These are phyloP conservation scores for Tympanoctomys barrerae DNA, from an alignment of 2,797 vertebrate species.

Conservation along the genomic window DNA sequence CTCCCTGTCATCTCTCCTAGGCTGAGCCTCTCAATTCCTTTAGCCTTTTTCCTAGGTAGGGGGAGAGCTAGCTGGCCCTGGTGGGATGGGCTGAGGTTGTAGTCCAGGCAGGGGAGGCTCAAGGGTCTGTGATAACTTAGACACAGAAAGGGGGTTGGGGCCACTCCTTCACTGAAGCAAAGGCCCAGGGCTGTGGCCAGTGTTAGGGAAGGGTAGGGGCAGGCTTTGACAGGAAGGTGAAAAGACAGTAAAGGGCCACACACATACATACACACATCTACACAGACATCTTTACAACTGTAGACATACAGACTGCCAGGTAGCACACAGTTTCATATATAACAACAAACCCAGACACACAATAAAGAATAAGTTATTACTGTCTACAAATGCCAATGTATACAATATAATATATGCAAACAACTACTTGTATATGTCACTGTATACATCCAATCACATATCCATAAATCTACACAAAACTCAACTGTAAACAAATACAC, in stretches of 20 bases:
- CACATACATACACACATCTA: not conserved
- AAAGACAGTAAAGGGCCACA: not conserved
- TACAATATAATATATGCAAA: not conserved
- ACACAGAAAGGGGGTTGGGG: not conserved
- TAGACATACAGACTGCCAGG: not conserved
- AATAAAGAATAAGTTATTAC: conserved; percentile 1
- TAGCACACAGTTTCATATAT: not conserved
- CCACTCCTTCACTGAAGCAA: not conserved
- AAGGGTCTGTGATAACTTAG: not conserved
- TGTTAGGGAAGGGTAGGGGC: not conserved
- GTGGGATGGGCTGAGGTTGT: not conserved
- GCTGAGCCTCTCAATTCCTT: not conserved
- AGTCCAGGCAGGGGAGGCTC: not conserved
- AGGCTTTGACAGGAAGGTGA: not conserved
- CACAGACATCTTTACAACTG: not conserved
- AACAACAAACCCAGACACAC: not conserved
- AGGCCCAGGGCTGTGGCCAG: not conserved
- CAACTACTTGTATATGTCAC: not conserved
- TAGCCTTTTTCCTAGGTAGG: not conserved
- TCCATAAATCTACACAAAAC: not conserved
- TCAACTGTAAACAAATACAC: not conserved
- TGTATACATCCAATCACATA: not conserved
- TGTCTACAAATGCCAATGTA: not conserved
- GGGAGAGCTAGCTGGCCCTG: not conserved
- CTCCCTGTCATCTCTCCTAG: not conserved